Base-by-base conservation (phyloP, 2,113 vertebrate species). In the Melierax canorus region DNA sequence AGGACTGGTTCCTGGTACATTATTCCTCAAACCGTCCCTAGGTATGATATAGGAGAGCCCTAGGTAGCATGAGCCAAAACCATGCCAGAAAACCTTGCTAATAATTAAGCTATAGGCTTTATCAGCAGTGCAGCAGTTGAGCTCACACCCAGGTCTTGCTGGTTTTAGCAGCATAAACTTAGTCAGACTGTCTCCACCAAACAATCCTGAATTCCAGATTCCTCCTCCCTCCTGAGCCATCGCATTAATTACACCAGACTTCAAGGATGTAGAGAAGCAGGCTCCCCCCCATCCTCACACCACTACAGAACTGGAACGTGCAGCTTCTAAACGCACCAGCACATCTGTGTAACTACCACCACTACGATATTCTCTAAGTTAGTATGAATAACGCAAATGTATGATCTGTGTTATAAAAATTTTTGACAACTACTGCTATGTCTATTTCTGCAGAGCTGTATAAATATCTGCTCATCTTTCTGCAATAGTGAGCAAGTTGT, bases 81-180 rank as follows among this genome's bases (percentile, higher is more conserved):
- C 36, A 43, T 27, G 48, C 43, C 86, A 90, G 45, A 86, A 94
- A 95, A 68, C 3, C 27, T 79, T 66, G 86, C 53, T 92, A 90
- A 94, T 96, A 88, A 82, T 92, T 95, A 94, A 96, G 43, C 90
- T 43, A 60, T 1, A 46, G 39, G 62, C 39, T 26, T 36, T 93
- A 90, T 68, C 78, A 92, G 58, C 78, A 90, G 62, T 3, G 22
- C 34, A 64, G 53, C 19, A 38, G 71, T 32, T 83, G 74, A 92
- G 71, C 62, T 94, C 75, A 79, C 94, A 79, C 78, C 71, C 94
- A 88, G 24, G 19, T 83, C 74, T 88, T 76, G 36, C 38, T 79
- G 71, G 48, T 73, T 64, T 68, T 51, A 92, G 66, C 78, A 76
- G 30, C 29, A 36, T 48, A 79, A 93, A 92, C 11, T 26, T 1